Evolutionary conservation across 2,888 invertebrate species (phyloP), one percentile per base, ranked within the genome.

Genomic region (Myathropa florea): DNA sequence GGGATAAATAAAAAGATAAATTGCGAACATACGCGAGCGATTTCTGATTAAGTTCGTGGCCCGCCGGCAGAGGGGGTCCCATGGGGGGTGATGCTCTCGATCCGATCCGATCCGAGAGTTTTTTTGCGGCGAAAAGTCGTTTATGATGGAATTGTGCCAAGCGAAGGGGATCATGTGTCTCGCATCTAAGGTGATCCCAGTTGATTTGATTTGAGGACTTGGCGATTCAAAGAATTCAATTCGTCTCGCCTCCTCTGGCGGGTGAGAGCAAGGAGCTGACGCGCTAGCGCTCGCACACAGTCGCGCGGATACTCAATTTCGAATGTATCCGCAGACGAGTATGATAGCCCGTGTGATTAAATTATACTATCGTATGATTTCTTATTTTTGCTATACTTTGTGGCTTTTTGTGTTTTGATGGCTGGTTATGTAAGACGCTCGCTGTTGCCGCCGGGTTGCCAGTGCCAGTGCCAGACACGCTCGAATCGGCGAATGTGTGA

Each of bases 131-230:
- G 46, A 53, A 72, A 26, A 36, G n/a, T n/a, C n/a, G n/a, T n/a
- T 55, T 46, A 18, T 59, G 64, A 81, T 85, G 84, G 84, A 81
- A 85, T 36, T 68, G 71, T 85, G 84, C 84, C 84, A 83, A 79
- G 46, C 53, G 46, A 55, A 64, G 36, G 39, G 30, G 55, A 46
- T 46, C 60, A 39, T 61, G 55, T 72, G 10, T 33, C 33, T 33
- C 33, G 33, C 65, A 36, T 57, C 67, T 73, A 46, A 80, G 80
- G 76, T 76, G 80, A 71, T 83, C 60, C 61, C 36, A 65, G 77
- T 53, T 64, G 79, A 70, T 39, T 76, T 70, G 79, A 75, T 60
- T 55, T 76, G 75, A 70, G 53, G 59, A 73, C 68, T 77, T 24
- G 23, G 23, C 9, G 53, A 81, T 68, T 59, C 63, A 30, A 24